Evolutionary conservation across 2,113 vertebrate species (phyloP), one percentile per base, ranked within the genome.

Genomic region (Hypomesus transpacificus): DNA sequence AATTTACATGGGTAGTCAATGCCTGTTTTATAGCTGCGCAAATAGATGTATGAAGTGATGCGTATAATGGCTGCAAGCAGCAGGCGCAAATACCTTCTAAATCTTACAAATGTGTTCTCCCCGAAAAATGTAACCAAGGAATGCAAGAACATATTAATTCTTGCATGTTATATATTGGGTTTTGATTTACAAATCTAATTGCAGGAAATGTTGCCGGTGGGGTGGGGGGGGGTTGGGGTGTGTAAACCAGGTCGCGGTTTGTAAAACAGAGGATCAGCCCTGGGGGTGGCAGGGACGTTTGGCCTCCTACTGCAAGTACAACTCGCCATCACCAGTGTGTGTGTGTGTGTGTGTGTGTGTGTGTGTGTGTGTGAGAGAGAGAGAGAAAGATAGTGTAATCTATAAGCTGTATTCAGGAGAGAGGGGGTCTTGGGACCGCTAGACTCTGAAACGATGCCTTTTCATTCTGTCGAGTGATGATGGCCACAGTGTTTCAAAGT

Each of bases 1-100:
- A 98, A 98, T 98, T 98, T 98, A 97, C 97, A 97, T 95, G 96
- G 94, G 94, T 96, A 97, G 95, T 98, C 95, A 95, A 96, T 95
- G 96, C 94, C 95, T 97, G 95, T 95, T 98, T 98, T 98, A 98
- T 96, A 95, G 95, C 93, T 95, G 95, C 95, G 95, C 96, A 98
- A 98, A 98, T 97, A 97, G 96, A 98, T 94, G 96, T 94, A 98
- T 97, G 96, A 98, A 97, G 92, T 96, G 94, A 97, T 97, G 95
- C 96, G 97, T 97, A 96, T 96, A 98, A 97, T 97, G 93, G 95
- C 91, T 92, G 93, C 93, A 83, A 96, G 93, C 95, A 96, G 95
- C 95, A 95, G 95, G 95, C 92, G 91, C 94, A 97, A 97, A 98
- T 97, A 95, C 93, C 90, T 95, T 96, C 94, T 97, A 96, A 98